Conservation (phyloP, 2,113 vertebrate species). For the Chloebia gouldiae region DNA sequence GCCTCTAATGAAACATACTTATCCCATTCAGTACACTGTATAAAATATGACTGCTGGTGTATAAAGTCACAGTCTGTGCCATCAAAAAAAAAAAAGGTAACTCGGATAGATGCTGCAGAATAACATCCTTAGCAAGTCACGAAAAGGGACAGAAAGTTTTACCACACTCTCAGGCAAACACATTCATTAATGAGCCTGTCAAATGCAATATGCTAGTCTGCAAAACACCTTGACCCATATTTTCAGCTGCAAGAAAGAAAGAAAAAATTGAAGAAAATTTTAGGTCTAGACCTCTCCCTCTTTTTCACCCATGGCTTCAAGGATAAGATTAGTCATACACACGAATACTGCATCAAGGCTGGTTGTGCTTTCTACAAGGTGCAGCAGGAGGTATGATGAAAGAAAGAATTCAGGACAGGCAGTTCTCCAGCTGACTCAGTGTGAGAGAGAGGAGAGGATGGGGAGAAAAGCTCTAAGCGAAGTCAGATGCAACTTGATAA, state of each 20-base stretch:
- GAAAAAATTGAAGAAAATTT: neutral
- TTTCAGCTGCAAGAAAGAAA: neutral
- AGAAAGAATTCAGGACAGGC: neutral
- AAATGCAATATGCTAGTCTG: neutral
- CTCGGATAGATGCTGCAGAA: neutral
- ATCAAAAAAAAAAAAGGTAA: neutral
- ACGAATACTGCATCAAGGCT: neutral
- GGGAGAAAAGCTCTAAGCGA: neutral
- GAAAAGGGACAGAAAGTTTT: neutral
- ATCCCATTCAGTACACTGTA: neutral
- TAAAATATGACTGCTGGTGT: neutral
- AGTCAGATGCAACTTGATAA: neutral
- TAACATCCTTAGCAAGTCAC: neutral
- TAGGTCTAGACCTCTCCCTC: neutral
- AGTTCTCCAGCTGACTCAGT: neutral
- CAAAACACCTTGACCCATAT: neutral
- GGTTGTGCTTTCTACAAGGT: neutral
- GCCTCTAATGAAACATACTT: neutral
- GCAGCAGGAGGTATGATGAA: neutral
- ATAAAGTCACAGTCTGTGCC: neutral
- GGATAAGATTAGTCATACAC: neutral
- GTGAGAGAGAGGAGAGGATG: neutral
- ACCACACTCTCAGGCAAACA: neutral
- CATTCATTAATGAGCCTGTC: neutral
- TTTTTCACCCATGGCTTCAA: neutral